These are phyloP conservation scores for Pluvianellus socialis DNA, from an alignment of 2,113 vertebrate species.

Conservation along the genomic window DNA sequence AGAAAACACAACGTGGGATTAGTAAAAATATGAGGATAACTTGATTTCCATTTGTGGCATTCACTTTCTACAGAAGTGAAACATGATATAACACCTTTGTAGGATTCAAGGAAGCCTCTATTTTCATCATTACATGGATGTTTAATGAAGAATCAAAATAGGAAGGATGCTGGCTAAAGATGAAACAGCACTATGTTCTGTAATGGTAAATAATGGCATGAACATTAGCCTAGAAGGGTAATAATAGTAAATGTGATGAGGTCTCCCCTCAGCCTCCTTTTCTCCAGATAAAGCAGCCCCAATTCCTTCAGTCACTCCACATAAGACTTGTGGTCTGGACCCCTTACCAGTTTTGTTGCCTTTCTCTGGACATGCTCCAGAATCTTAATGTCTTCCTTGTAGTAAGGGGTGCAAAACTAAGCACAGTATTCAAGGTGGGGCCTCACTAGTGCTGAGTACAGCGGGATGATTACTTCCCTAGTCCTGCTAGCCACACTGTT, in stretches of 20 bases:
- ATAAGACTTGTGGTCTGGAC: too few relatives aligned
- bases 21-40: not conserved
- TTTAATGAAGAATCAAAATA: not conserved
- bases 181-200: not conserved
- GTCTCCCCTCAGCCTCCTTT: too few relatives aligned
- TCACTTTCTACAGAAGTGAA: not conserved
- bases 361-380: too few relatives aligned
- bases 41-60: not conserved
- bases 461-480: too few relatives aligned
- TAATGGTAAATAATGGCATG: not conserved
- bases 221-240: not conserved
- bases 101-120: not conserved
- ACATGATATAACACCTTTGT: not conserved
- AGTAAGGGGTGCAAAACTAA: too few relatives aligned
- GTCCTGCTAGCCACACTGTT: too few relatives aligned
- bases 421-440: too few relatives aligned
- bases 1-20: not conserved
- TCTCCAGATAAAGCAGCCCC: too few relatives aligned
- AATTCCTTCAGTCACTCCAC: too few relatives aligned
- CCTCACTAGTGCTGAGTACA: too few relatives aligned
- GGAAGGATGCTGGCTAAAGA: not conserved
- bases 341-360: too few relatives aligned
- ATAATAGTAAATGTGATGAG: not conserved
- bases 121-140: not conserved
- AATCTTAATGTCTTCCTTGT: too few relatives aligned